Evolutionary conservation across 2,113 vertebrate genomes (phyloP), one percentile per base, ranked within the genome.

Genomic region (Pomatostomus ruficeps): DNA sequence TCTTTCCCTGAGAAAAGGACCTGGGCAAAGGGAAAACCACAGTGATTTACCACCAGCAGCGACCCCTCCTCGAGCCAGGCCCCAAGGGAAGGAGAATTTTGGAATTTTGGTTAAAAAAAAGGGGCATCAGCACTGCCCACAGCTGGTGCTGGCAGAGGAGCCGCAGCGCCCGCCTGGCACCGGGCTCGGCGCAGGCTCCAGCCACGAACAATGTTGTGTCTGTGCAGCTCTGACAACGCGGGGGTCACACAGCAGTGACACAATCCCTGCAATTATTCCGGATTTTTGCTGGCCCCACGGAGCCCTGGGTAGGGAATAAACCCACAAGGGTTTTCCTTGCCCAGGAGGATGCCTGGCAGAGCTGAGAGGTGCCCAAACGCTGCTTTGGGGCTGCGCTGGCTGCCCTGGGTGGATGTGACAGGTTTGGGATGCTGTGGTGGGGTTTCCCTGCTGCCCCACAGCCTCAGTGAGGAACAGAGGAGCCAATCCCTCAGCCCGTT

Each of bases 361-460:
- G 2, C 57, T 18, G 5, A 24, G 25, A 9, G n/a, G 14, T 6
- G 13, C 61, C 61, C 70, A 52, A 42, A 57, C 0, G 0, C 25
- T 22, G 35, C 33, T 83, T 24, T 33, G 36, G 48, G 48, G 52
- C 43, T 49, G 72, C 31, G 20, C 14, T 66, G 48, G 33, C 33
- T 33, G 51, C 29, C n/a, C n/a, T 28, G 28, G n/a, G 25, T 8
- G 33, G 52, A 33, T 28, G 20, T 3, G 46, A 29, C 36, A 23
- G 35, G 8, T 28, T 46, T 23, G 74, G 25, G 43, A 10, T 0
- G 0, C 14, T 10, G 28, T 3, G 43, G 11, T 15, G 6, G 5
- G 7, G 38, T 42, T 77, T 52, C 10, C 12, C 28, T 54, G 35
- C 51, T 57, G n/a, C n/a, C n/a, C n/a, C n/a, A n/a, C n/a, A n/a